Conservation (phyloP, 2,113 vertebrate genomes). For the Ctenodactylus gundi region DNA sequence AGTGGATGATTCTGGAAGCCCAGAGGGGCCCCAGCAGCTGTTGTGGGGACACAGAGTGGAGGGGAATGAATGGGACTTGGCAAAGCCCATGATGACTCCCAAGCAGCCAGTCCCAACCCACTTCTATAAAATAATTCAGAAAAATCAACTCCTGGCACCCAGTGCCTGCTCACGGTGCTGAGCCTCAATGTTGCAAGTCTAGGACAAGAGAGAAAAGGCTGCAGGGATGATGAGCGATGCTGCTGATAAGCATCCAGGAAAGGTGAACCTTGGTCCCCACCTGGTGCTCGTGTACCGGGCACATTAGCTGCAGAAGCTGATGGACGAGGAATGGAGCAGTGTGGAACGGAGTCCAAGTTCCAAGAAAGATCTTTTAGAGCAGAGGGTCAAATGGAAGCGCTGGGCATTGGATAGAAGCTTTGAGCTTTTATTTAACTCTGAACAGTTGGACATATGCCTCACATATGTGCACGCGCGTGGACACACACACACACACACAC, state of each 20-base stretch:
- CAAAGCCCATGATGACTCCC: not conserved
- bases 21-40: not conserved
- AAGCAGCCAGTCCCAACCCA: not conserved
- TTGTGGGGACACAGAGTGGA: not conserved
- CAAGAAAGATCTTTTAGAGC: not conserved
- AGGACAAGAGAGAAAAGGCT: fast-evolving
- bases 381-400: not conserved
- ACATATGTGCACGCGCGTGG: fast-evolving
- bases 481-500: not conserved
- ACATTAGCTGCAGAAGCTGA: not conserved
- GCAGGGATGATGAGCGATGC: not conserved
- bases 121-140: not conserved
- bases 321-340: not conserved
- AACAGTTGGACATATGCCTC: not conserved
- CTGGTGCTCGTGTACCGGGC: not conserved
- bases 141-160: not conserved
- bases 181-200: not conserved
- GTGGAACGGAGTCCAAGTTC: not conserved
- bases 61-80: fast-evolving
- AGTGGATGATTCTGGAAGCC: not conserved
- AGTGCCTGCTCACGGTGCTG: too few relatives aligned
- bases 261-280: not conserved
- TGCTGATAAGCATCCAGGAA: not conserved
- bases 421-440: not conserved
- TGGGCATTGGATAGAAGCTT: not conserved